Evolutionary conservation across 2,888 invertebrate genomes (phyloP).

Genomic region (Leucoma salicis): DNA sequence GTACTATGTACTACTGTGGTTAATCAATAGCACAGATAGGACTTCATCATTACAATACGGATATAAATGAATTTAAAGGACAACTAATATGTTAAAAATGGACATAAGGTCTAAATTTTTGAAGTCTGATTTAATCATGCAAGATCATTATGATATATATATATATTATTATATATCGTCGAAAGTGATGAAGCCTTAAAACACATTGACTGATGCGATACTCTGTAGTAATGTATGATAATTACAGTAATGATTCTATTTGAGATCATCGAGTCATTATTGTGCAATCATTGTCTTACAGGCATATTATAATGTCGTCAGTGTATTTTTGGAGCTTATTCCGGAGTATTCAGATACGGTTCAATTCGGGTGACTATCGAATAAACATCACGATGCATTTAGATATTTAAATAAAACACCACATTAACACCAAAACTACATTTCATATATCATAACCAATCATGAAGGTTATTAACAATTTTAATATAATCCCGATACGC

Average conservation of each 20-base stretch:
- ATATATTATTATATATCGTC: no score
- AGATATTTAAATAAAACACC: not conserved
- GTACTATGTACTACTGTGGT: no score
- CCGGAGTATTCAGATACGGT: not conserved
- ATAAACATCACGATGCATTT: not conserved
- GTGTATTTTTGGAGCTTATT: not conserved
- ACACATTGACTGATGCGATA: no score
- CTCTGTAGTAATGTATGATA: no score
- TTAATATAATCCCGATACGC: not conserved
- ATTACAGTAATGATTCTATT: not conserved
- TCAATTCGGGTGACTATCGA: not conserved
- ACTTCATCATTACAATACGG: no score
- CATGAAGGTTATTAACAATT: not conserved
- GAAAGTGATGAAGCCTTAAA: no score
- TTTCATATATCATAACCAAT: not conserved
- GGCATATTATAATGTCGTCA: not conserved
- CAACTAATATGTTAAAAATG: no score
- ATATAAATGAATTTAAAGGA: no score
- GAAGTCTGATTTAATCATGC: no score
- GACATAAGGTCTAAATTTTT: no score
- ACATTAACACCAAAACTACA: not conserved
- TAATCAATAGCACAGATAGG: no score
- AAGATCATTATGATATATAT: no score
- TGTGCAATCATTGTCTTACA: not conserved
- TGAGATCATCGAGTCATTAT: not conserved